These are phyloP conservation scores for Conus ventricosus DNA, from an alignment of 1,140 invertebrate genomes.

Conservation along the genomic window DNA sequence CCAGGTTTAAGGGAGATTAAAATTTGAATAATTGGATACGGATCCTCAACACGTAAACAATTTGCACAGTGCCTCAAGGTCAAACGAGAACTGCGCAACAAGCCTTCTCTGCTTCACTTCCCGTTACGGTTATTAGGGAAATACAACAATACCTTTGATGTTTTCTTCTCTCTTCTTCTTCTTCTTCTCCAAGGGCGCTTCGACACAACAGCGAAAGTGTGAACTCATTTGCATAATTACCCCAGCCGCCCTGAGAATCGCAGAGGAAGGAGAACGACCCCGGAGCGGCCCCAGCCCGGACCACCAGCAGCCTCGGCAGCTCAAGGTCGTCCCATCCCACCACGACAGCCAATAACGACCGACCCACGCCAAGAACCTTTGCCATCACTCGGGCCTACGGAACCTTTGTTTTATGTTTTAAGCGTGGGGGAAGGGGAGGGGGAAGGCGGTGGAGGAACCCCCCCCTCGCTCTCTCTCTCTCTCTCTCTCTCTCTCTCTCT, in stretches of 20 bases:
- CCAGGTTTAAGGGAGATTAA: not conserved
- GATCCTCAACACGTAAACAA: too few species aligned
- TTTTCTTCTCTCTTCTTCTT: not conserved
- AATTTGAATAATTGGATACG: not conserved
- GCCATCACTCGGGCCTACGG: not conserved
- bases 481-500: not conserved
- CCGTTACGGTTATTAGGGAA: not conserved
- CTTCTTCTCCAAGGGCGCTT: not conserved
- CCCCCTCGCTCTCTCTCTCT: not conserved
- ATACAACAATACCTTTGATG: not conserved
- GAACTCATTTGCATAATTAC: not conserved
- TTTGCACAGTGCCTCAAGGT: not conserved
- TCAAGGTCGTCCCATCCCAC: conserved; percentile 1
- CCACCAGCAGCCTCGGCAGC: not conserved
- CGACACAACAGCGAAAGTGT: not conserved
- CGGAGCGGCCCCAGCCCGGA: not conserved
- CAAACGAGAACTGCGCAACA: not conserved
- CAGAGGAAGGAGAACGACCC: not conserved
- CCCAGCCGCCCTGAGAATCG: not conserved
- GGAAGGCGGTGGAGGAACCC: too few species aligned
- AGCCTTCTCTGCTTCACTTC: not conserved
- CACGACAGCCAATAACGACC: not conserved
- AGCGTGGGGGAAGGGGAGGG: too few species aligned
- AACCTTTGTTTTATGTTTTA: not conserved
- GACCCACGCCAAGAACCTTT: not conserved